These are phyloP conservation scores for Emydoidea blandingii DNA, from an alignment of 2,797 vertebrate genomes.

Conservation along the genomic window DNA sequence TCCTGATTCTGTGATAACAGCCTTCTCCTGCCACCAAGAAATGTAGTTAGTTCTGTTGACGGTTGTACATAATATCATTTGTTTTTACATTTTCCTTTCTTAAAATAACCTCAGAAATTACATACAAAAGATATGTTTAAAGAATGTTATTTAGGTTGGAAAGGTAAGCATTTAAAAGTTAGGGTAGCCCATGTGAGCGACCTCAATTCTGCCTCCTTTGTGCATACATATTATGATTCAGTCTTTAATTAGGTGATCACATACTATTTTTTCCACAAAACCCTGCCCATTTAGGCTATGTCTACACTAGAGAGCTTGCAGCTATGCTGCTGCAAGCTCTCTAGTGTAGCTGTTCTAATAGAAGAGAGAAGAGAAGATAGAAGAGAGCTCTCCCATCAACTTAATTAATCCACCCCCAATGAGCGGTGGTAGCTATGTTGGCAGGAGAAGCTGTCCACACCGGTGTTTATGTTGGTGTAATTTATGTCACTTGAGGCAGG, in stretches of 20 bases:
- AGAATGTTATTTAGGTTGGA: constrained; percentile 54
- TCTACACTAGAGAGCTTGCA: no score
- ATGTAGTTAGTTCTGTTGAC: background rate
- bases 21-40: background rate
- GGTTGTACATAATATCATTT: background rate
- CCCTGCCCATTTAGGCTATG: constrained; percentile 4
- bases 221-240: constrained; percentile 41
- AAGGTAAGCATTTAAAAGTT: constrained; percentile 33
- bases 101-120: constrained; percentile 60
- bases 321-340: no score
- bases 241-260: constrained; percentile 43
- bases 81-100: constrained; percentile 56
- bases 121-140: constrained; percentile 45
- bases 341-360: no score
- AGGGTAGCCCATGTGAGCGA: constrained; percentile 24
- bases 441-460: background rate
- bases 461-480: no score
- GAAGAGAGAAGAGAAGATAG: no score
- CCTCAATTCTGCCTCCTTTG: constrained; percentile 41
- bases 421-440: background rate
- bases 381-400: no score
- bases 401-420: no score
- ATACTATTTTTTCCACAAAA: constrained; percentile 53
- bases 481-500: no score
- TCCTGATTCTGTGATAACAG: background rate